phyloP scores from a whole-genome alignment of 2,797 vertebrate species.

The Amblyopsis hoosieri region DNA sequence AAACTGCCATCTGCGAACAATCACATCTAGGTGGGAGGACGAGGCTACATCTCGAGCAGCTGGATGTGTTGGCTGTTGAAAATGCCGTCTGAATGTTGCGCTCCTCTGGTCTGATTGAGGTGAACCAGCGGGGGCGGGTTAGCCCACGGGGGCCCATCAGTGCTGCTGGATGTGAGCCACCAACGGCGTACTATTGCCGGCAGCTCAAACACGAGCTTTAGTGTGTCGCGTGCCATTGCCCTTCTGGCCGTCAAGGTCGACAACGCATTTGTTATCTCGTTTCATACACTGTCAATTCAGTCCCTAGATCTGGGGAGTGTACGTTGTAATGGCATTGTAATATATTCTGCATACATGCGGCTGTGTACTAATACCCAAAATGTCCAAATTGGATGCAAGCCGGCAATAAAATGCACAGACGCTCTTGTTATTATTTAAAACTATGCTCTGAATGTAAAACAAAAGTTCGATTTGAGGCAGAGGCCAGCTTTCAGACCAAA shows the following conservation, averaged over 20 bases:
- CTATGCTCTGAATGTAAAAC: slow-evolving; percentile 18
- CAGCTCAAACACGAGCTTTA: too few relatives aligned
- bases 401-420: slow-evolving; percentile 18
- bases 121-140: not conserved
- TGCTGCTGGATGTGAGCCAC: not conserved
- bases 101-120: not conserved
- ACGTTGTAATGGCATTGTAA: not conserved
- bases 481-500: slow-evolving; percentile 4
- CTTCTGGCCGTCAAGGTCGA: not conserved
- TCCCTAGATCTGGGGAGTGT: too few relatives aligned
- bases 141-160: not conserved
- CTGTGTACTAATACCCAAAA: slow-evolving; percentile 23
- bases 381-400: slow-evolving; percentile 33
- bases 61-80: slow-evolving; percentile 3
- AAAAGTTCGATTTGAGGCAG: slow-evolving; percentile 21
- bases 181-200: not conserved
- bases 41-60: slow-evolving; percentile 34
- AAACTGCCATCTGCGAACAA: slow-evolving; percentile 53
- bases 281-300: too few relatives aligned
- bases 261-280: not conserved
- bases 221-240: too few relatives aligned
- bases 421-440: slow-evolving; percentile 35
- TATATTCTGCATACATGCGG: slow-evolving; percentile 21
- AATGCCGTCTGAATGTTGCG: not conserved
- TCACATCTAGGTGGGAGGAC: slow-evolving; percentile 39